Evolutionary conservation across 2,888 invertebrate genomes (phyloP).

Genomic region (Limenitis camilla): DNA sequence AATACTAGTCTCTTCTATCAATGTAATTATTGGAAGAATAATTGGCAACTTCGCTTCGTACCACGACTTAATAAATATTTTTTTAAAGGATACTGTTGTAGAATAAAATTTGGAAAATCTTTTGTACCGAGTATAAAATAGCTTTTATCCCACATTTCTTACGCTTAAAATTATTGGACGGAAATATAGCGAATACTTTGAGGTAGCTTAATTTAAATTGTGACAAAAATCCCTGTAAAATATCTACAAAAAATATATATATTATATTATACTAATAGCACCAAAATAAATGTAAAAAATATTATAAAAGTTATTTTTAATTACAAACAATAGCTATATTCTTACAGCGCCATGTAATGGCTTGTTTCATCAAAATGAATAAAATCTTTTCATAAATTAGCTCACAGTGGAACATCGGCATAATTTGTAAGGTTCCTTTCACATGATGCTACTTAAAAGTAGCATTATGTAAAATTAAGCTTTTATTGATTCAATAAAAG

Average conservation of each 20-base stretch:
- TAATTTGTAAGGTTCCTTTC: background rate
- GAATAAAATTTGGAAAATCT: no score
- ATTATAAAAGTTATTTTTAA: background rate
- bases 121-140: no score
- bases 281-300: background rate
- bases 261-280: background rate
- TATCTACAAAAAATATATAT: background rate
- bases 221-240: background rate
- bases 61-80: no score
- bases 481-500: conserved; percentile 33
- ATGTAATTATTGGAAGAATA: no score
- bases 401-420: conserved; percentile 9
- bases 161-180: conserved; percentile 48
- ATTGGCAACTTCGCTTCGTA: no score
- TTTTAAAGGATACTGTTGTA: no score
- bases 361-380: no score
- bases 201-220: conserved; percentile 45
- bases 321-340: background rate
- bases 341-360: background rate
- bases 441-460: no score
- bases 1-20: no score
- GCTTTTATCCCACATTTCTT: conserved; percentile 29
- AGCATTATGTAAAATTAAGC: background rate
- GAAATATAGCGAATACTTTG: conserved; percentile 39
- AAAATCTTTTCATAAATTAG: no score